Percentiles rank a stretch among this genome's conserved stretches.
These are phyloP conservation scores for Thelaira solivaga DNA, from an alignment of 2,888 invertebrate species.

Conservation along the genomic window DNA sequence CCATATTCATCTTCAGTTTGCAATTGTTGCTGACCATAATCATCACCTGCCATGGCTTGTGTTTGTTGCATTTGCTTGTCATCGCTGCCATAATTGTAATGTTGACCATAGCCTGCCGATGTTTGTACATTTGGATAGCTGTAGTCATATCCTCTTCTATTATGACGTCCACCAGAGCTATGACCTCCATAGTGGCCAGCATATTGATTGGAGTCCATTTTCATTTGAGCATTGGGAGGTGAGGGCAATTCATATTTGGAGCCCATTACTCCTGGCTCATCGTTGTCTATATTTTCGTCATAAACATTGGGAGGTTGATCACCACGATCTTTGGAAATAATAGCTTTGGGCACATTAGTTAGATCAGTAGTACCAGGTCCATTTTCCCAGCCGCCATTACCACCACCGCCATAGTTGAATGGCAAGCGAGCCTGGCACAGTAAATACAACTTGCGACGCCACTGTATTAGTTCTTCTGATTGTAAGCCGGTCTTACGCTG, in stretches of 20 bases:
- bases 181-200: conserved; percentile 56
- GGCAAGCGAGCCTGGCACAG: conserved; percentile 71
- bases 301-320: conserved; percentile 76
- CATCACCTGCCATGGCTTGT: conserved; percentile 35
- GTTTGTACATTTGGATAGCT: background rate
- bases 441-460: conserved; percentile 72
- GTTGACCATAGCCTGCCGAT: conserved; percentile 22
- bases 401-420: conserved; percentile 65
- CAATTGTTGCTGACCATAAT: conserved; percentile 66
- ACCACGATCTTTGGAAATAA: conserved; percentile 74
- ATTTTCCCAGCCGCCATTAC: conserved; percentile 67
- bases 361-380: conserved; percentile 68
- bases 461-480: conserved; percentile 67
- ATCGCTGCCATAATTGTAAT: background rate
- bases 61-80: conserved; percentile 33
- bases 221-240: conserved; percentile 53
- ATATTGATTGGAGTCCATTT: conserved; percentile 18
- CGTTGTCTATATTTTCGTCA: conserved; percentile 71
- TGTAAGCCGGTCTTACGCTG: conserved; percentile 65
- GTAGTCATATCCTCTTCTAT: conserved; percentile 6
- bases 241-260: conserved; percentile 58
- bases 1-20: conserved; percentile 61
- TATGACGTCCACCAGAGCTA: conserved; percentile 43
- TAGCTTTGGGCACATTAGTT: conserved; percentile 65
- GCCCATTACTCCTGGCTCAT: conserved; percentile 72